A percentile compares a stretch with the other conserved stretches of the same genome.
These are phyloP conservation scores for Oncopodura yosiiana DNA, from an alignment of 1,140 invertebrate genomes.

Conservation along the genomic window DNA sequence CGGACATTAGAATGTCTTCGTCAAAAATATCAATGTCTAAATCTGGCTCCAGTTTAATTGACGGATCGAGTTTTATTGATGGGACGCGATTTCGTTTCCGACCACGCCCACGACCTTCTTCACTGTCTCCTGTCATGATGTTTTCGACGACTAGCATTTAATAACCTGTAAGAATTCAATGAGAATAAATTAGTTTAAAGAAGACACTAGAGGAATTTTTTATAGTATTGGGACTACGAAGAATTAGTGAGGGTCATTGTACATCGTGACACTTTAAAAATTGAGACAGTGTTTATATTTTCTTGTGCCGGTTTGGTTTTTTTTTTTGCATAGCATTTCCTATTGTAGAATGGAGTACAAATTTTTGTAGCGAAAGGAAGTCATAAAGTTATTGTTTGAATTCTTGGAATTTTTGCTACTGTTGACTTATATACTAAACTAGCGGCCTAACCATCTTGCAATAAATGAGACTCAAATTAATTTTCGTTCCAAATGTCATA, in stretches of 20 bases:
- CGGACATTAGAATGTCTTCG: slow-evolving; percentile 32
- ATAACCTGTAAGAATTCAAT: slow-evolving; percentile 26
- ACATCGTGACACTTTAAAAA: not conserved
- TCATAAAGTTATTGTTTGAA: no score
- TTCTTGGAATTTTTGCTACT: no score
- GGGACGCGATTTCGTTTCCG: slow-evolving; percentile 27
- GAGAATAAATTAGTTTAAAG: no score
- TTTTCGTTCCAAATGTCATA: no score
- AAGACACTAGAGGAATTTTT: slow-evolving; percentile 2
- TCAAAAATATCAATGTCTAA: slow-evolving; percentile 31
- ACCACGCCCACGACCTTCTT: slow-evolving; percentile 24
- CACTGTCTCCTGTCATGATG: slow-evolving; percentile 31
- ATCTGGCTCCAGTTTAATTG: slow-evolving; percentile 19
- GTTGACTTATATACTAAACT: no score
- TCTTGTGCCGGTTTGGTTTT: no score
- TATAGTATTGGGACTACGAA: not conserved
- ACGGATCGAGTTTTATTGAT: slow-evolving; percentile 7
- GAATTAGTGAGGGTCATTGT: not conserved
- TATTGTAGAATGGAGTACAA: no score
- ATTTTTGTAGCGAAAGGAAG: no score
- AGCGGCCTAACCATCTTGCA: no score
- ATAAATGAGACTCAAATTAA: no score
- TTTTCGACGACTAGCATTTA: slow-evolving; percentile 24
- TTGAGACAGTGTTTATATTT: no score
- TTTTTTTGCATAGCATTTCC: not conserved